Evolutionary conservation across 2,113 vertebrate species (phyloP), one percentile per base, ranked within the genome.

Genomic region (Lagopus muta): DNA sequence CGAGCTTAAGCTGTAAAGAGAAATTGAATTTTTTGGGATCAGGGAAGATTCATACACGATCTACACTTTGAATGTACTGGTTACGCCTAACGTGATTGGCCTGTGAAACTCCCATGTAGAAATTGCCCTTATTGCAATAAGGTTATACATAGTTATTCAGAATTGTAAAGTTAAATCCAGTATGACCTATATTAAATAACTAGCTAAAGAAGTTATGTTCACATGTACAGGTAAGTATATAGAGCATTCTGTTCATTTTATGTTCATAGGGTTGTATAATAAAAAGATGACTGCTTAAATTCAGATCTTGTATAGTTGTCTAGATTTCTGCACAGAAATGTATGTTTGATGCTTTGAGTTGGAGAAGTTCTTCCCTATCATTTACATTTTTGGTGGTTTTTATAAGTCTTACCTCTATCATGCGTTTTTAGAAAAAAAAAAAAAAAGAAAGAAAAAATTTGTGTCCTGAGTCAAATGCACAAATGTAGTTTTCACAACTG

Each of bases 181-280:
- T 98, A 97, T 95, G 97, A 97, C 95, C 96, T 97, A 93, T 97
- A 96, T 96, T 97, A 97, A 97, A 97, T 97, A 98, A 97, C 98
- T 98, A 97, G 98, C 97, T 98, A 95, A 96, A 96, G 97, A 98
- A 97, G 97, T 97, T 98, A 97, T 96, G 98, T 98, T 98, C 98
- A 98, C 98, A 98, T 98, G 98, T 99, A 98, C 98, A 99, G 98
- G 98, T 98, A 98, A 98, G 98, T 98, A 99, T 98, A 98, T 98
- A 98, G 98, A 98, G 98, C 98, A 98, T 98, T 98, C 98, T 98
- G 98, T 98, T 98, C 97, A 97, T 97, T 98, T 98, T 98, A 98
- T 98, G 98, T 98, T 98, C 98, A 98, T 98, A 98, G 98, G 98
- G 97, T 98, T 98, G 98, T 99, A 99, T 98, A 98, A 99, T 98